Evolutionary conservation across 2,113 vertebrate genomes (phyloP).

Genomic region (Ariopsis seemanni): DNA sequence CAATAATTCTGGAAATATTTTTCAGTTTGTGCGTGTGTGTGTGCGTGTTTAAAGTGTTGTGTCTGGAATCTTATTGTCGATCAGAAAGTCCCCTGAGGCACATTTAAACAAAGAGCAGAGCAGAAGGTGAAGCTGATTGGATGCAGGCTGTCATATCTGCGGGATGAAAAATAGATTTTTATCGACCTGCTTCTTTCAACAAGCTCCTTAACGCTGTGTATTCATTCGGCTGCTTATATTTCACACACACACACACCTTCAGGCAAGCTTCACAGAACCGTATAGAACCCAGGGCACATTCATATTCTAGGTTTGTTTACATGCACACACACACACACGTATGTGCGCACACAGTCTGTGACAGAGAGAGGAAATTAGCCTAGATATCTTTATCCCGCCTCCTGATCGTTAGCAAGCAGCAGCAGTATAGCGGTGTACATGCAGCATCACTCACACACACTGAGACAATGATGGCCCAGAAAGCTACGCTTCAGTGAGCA

Average conservation of each 20-base stretch:
- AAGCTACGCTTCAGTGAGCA: slow-evolving; percentile 59
- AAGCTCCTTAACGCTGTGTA: neutral
- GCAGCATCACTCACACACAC: neutral
- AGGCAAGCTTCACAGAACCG: neutral
- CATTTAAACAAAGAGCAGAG: neutral
- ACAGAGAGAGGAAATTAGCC: slow-evolving; percentile 49
- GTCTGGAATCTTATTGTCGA: neutral
- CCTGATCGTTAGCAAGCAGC: slow-evolving; percentile 5
- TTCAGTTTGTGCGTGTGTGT: neutral
- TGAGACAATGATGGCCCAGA: slow-evolving; percentile 57
- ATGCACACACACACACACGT: slow-evolving; percentile 11
- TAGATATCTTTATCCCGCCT: slow-evolving; percentile 37
- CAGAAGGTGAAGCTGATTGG: slow-evolving; percentile 2
- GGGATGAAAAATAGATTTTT: slow-evolving; percentile 35
- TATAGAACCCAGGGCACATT: neutral
- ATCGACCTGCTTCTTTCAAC: slow-evolving; percentile 29
- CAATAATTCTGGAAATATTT: no score
- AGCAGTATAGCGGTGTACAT: neutral
- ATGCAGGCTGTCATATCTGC: neutral
- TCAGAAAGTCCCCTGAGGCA: neutral
- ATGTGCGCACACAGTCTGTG: slow-evolving; percentile 14
- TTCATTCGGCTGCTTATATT: neutral
- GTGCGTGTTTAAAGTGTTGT: neutral
- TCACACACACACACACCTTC: neutral
- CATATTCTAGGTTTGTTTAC: neutral